phyloP scores from a whole-genome alignment of 2,888 invertebrate species.

The Pterostichus madidus region DNA sequence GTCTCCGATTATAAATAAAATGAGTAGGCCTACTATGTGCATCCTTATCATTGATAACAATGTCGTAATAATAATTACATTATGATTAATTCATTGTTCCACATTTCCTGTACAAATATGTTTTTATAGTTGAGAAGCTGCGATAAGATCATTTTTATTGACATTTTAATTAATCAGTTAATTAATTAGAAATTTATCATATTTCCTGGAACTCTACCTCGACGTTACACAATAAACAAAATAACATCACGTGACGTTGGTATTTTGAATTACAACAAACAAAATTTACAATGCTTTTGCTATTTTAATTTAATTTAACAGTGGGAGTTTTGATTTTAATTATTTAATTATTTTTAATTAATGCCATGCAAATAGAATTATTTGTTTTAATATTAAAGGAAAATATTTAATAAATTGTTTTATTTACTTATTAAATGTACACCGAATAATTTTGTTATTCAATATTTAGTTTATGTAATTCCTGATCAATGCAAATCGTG shows the following conservation, averaged over 20 bases:
- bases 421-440: not conserved
- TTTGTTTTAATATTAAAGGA: conserved; percentile 1
- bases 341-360: not conserved
- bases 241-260: no score
- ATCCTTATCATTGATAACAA: not conserved
- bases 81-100: conserved; percentile 33
- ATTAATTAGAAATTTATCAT: conserved; percentile 41
- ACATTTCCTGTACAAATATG: conserved; percentile 28
- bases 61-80: conserved; percentile 19
- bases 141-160: conserved; percentile 37
- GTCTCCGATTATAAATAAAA: no score
- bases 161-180: conserved; percentile 50
- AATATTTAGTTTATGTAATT: not conserved
- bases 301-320: not conserved
- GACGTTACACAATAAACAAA: not conserved
- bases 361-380: not conserved
- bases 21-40: no score
- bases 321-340: not conserved
- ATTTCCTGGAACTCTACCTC: conserved; percentile 41
- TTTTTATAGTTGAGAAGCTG: not conserved
- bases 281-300: not conserved
- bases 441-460: not conserved
- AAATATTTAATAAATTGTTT: not conserved
- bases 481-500: no score
- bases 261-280: not conserved